Evolutionary conservation across 2,888 invertebrate species (phyloP).

Genomic region (Spatulosminthurus flaviceps): DNA sequence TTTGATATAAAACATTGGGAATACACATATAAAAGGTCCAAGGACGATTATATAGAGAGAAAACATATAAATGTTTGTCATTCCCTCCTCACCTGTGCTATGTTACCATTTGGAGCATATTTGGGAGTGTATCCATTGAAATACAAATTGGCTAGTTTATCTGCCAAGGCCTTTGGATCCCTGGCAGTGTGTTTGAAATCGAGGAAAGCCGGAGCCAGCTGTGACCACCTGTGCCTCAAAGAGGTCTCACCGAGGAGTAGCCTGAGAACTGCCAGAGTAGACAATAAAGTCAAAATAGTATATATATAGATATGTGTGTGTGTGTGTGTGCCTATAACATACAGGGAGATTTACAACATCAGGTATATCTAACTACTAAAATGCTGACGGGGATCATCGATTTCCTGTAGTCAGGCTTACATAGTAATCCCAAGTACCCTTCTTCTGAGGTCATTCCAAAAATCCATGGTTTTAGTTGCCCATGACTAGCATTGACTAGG

Average conservation of each 20-base stretch:
- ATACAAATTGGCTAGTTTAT: slow-evolving; percentile 29
- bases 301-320: too few relatives aligned
- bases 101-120: not conserved
- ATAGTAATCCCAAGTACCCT: slow-evolving; percentile 51
- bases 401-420: slow-evolving; percentile 33
- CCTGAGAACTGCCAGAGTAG: slow-evolving; percentile 16
- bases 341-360: too few relatives aligned
- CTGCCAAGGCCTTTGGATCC: slow-evolving; percentile 6
- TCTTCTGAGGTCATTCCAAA: slow-evolving; percentile 50
- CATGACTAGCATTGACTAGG: slow-evolving; percentile 24
- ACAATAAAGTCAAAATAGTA: too few relatives aligned
- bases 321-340: too few relatives aligned
- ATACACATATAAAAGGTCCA: too few relatives aligned
- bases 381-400: not conserved
- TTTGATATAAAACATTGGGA: too few relatives aligned
- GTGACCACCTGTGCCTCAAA: slow-evolving; percentile 49
- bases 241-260: slow-evolving; percentile 7
- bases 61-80: too few relatives aligned
- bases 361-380: not conserved
- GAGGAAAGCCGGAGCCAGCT: slow-evolving; percentile 52
- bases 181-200: slow-evolving; percentile 54
- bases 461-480: slow-evolving; percentile 51
- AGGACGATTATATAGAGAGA: too few relatives aligned
- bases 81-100: slow-evolving; percentile 41
- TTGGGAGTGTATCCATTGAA: slow-evolving; percentile 19